Evolutionary conservation across 2,113 vertebrate species (phyloP), one percentile per base, ranked within the genome.

Genomic region (Thamnophis sirtalis): DNA sequence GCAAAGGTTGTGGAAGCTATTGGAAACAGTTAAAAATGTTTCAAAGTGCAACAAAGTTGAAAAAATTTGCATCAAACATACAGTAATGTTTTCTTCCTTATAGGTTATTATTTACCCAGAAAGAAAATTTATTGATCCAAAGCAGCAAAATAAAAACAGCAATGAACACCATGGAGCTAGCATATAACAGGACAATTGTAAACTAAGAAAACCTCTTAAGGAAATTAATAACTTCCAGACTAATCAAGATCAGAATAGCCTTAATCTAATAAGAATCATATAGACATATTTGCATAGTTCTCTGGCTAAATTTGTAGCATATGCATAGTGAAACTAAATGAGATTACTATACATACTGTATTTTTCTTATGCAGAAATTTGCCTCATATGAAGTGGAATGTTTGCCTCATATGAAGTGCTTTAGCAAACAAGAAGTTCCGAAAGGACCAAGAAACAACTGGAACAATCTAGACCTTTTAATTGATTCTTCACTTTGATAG

Each of bases 111-210:
- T 91, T 84, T 86, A 54, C n/a, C 15, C 86, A 80, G 38, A 68
- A 88, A 88, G 50, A 24, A 73, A 88, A 55, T 9, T n/a, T 48
- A 51, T 88, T 91, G 91, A 91, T 87, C 80, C 54, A 86, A 60
- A 68, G 17, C 9, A 68, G 28, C 2, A 51, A 87, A 91, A 87
- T 3, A 88, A 13, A 54, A 15, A 33, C 50, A 87, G 24, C 56
- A 86, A 91, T 91, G 63, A 91, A 54, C 7, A 88, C 19, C 6
- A 49, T 87, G 50, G 22, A 87, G 43, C 19, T 56, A 50, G 84
- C 24, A 86, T 86, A 19, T 9, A n/a, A 7, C 43, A 58, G 43
- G 15, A 28, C 13, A 10, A 9, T 50, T 43, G 9, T 15, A 60
- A 86, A 19, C 53, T 55, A 55, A 53, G 51, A 84, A 84, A 84